Base-by-base conservation (phyloP, 2,113 vertebrate genomes). In the Haliaeetus leucogaster region DNA sequence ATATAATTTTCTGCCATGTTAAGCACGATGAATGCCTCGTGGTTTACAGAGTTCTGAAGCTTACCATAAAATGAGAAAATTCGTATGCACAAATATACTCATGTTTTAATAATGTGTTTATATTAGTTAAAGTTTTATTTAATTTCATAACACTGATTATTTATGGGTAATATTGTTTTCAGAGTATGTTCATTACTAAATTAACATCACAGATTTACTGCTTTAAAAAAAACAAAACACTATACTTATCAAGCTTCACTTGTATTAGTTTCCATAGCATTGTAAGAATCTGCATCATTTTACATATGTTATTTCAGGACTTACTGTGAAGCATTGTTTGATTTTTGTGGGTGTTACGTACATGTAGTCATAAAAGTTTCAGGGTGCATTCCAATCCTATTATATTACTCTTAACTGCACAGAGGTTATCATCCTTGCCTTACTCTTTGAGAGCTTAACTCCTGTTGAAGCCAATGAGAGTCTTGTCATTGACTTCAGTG, bases 31-130 rank as follows among this genome's bases (percentile, higher is more conserved):
- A 95, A 98, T 97, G 97, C 97, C 97, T 98, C 96, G 3, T 91
- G 86, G 97, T 98, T 98, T 98, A 98, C 97, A 97, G 94, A 97
- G 90, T 97, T 97, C 93, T 96, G 93, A 96, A 97, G 95, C 92
- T 93, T 96, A 95, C 72, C 89, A 67, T 93, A 81, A 96, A 93
- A 95, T 3, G 53, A 97, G 52, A 95, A 94, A 82, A 97, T 88
- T 45, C 97, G 66, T 97, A 96, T 97, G 87, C 70, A 94, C 62
- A 96, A 95, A 96, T 83, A 90, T 56, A 89, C 53, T 96, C 38
- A 90, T 80, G 34, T 97, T 94, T 89, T 61, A 97, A n/a, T 95
- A 82, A 86, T 63, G 61, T 97, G 42, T 95, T 98, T 95, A 65
- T 96, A 96, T 71, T 92, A 95, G 82, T 83, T 95, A 93, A 88